Conservation (phyloP, 2,888 invertebrate species). For the Crematogaster levior region DNA sequence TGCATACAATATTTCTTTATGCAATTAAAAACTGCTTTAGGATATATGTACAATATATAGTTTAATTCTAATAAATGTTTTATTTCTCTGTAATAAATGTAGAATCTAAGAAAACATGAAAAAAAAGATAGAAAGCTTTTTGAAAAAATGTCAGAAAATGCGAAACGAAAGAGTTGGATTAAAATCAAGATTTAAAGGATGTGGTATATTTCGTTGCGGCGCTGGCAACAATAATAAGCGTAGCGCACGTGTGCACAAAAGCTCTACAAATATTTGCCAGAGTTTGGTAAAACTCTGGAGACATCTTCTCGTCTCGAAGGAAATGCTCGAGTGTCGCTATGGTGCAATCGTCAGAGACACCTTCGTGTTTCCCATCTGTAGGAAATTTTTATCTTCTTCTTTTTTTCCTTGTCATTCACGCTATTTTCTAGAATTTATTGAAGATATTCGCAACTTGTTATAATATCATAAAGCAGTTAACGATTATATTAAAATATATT, state of each 20-base stretch:
- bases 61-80: background rate
- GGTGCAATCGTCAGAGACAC: conserved; percentile 51
- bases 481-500: background rate
- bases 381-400: conserved; percentile 33
- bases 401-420: conserved; percentile 2
- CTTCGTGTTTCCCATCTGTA: conserved; percentile 21
- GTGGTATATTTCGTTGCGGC: conserved; percentile 31
- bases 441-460: conserved; percentile 26
- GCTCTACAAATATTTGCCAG: conserved; percentile 76
- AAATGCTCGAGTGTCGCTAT: conserved; percentile 61
- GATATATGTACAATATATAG: background rate
- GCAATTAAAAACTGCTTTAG: background rate
- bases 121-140: background rate
- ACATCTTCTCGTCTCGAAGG: conserved; percentile 69
- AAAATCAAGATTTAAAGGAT: conserved; percentile 47
- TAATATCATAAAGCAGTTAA: background rate
- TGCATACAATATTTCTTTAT: background rate
- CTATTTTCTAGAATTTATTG: background rate
- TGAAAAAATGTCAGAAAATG: conserved; percentile 9
- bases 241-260: conserved; percentile 68
- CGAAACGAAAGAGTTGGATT: conserved; percentile 44
- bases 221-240: conserved; percentile 61
- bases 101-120: background rate
- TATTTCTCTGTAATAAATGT: conserved; percentile 1
- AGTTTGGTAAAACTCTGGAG: conserved; percentile 72